phyloP scores from a whole-genome alignment of 2,113 vertebrate species.

The Ancistrus triradiatus region DNA sequence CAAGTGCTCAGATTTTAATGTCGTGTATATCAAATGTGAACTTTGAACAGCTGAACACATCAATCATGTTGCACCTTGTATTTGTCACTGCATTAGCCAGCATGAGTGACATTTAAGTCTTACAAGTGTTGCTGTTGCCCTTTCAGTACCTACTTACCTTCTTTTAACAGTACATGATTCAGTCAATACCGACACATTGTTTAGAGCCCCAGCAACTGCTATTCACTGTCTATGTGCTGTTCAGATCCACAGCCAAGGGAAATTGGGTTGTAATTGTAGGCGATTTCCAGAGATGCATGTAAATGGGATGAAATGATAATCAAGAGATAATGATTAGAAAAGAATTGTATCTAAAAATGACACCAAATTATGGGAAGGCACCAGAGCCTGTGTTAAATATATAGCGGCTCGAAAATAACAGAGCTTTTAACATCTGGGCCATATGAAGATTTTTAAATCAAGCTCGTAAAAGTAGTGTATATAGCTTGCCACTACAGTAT shows the following conservation, averaged over 20 bases:
- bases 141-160: constrained; percentile 67
- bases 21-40: constrained; percentile 71
- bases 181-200: constrained; percentile 63
- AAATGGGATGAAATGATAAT: constrained; percentile 43
- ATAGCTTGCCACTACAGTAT: too few species aligned
- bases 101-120: constrained; percentile 76
- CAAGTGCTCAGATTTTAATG: constrained; percentile 67
- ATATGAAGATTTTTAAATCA: too few species aligned
- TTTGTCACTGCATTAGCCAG: constrained; percentile 69
- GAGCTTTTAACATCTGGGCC: too few species aligned
- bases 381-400: too few species aligned
- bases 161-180: constrained; percentile 64
- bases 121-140: constrained; percentile 58
- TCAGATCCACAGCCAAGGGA: constrained; percentile 8
- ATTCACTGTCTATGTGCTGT: constrained; percentile 42
- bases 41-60: constrained; percentile 63
- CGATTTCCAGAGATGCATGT: constrained; percentile 43
- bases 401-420: too few species aligned
- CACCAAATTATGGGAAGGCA: too few species aligned
- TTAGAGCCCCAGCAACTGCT: constrained; percentile 36
- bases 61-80: constrained; percentile 64
- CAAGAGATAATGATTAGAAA: constrained; percentile 34
- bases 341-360: constrained; percentile 25
- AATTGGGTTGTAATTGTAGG: constrained; percentile 48
- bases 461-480: too few species aligned